These are phyloP conservation scores for Araneus ventricosus DNA, from an alignment of 1,140 invertebrate genomes.

Conservation along the genomic window DNA sequence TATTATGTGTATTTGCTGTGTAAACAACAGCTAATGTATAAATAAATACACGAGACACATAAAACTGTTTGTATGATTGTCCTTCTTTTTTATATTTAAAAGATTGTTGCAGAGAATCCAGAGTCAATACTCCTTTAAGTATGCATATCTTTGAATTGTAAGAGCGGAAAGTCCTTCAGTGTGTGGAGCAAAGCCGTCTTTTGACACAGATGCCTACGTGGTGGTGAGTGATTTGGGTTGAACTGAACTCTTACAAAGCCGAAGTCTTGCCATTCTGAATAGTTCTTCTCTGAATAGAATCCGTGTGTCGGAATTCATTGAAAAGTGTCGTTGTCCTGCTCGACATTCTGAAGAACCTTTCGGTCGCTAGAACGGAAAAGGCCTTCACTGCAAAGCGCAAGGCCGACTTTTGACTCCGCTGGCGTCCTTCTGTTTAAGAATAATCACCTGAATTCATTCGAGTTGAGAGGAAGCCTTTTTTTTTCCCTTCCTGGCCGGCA, in stretches of 20 bases:
- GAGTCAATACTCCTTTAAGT: no score
- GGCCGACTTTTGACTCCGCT: not conserved
- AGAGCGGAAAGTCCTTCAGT: no score
- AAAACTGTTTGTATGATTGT: no score
- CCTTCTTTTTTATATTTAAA: no score
- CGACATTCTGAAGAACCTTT: not conserved
- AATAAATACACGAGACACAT: no score
- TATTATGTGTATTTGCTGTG: no score
- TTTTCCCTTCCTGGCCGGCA: not conserved
- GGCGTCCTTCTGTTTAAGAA: not conserved
- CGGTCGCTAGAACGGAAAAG: not conserved
- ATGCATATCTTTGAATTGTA: no score
- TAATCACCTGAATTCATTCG: constrained; percentile 3
- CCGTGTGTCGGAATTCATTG: not conserved
- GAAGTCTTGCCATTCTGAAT: no score
- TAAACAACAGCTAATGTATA: no score
- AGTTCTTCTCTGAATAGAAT: not conserved
- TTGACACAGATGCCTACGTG: not conserved
- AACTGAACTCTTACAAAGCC: not conserved
- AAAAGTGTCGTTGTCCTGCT: not conserved
- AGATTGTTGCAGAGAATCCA: no score
- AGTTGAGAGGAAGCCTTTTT: not conserved
- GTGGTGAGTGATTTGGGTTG: not conserved
- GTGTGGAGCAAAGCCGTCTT: not conserved
- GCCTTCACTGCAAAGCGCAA: not conserved